These are phyloP conservation scores for Micrasema minimum DNA, from an alignment of 1,140 invertebrate genomes.

Conservation along the genomic window DNA sequence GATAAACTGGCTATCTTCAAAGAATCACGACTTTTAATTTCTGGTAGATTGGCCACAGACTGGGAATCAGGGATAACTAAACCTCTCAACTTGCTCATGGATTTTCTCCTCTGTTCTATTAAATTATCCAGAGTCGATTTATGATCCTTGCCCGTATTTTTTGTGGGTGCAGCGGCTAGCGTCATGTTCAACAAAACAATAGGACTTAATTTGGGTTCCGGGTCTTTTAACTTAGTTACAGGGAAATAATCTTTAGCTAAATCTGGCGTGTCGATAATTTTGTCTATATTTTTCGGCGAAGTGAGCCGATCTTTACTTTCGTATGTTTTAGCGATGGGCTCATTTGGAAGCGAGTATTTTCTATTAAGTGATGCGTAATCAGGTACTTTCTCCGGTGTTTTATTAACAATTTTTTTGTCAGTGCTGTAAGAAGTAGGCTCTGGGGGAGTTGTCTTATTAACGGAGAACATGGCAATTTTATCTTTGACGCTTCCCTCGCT, in stretches of 20 bases:
- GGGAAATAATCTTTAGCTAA: constrained; percentile 1
- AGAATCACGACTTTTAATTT: constrained; percentile 78
- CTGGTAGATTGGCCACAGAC: constrained; percentile 72
- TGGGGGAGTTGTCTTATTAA: constrained; percentile 63
- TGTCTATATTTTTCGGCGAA: constrained; percentile 9
- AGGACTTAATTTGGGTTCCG: constrained; percentile 39
- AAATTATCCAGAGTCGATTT: constrained; percentile 72
- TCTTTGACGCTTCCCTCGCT: constrained; percentile 84
- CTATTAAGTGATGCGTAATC: constrained; percentile 1
- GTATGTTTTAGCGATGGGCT: constrained; percentile 8
- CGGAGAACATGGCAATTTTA: constrained; percentile 89
- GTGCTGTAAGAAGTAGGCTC: constrained; percentile 54
- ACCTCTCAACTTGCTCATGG: constrained; percentile 84
- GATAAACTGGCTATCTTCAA: constrained; percentile 46
- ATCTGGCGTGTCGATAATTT: background rate
- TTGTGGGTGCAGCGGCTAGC: constrained; percentile 51
- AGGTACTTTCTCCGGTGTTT: background rate
- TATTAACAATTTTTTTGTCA: constrained; percentile 8
- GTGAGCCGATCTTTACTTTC: constrained; percentile 24
- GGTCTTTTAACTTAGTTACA: background rate
- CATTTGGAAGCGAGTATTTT: constrained; percentile 9
- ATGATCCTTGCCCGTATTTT: constrained; percentile 64
- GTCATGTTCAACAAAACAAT: constrained; percentile 37
- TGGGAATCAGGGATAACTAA: constrained; percentile 85
- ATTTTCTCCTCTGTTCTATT: constrained; percentile 82